Evolutionary conservation across 2,113 vertebrate genomes (phyloP), one percentile per base, ranked within the genome.

Genomic region (Ailuropoda melanoleuca): DNA sequence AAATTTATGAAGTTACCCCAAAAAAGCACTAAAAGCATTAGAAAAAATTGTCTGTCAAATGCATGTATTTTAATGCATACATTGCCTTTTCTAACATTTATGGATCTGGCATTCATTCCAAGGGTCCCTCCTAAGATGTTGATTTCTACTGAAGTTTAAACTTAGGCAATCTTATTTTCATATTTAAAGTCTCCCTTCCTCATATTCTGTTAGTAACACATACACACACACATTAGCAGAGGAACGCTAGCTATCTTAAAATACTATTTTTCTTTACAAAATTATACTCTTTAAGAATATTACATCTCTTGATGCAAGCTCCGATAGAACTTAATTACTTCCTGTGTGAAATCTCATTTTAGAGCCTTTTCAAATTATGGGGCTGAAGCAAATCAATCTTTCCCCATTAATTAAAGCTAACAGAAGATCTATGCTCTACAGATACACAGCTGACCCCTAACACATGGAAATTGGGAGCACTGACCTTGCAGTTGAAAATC

Each of bases 61-160:
- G 23, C 1, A n/a, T 62, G 12, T 24, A 91, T 89, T 89, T 95
- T 95, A 87, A 88, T 62, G 55, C 37, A 90, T 31, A 58, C 62
- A 29, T 19, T 97, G 50, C 31, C 50, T 87, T 96, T 88, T 96
- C 55, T 91, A 82, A 17, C 37, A 55, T 84, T 88, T 96, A 78
- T 31, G 7, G n/a, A 96, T 68, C 37, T 92, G 48, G 9, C 56
- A 78, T 72, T 53, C 17, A 80, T 6, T 23, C 48, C 58, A 80
- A 93, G 15, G 48, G 2, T 17, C 60, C 66, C 60, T 77, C 21
- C 34, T 72, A 60, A 70, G 48, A 17, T 55, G 92, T 81, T 43
- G n/a, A 80, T 72, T 93, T n/a, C 29, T 62, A 39, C 12, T 8
- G 46, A 78, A 77, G 48, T 43, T 29, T 66, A 55, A 94, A 53